phyloP scores from a whole-genome alignment of 2,797 vertebrate genomes.

The Sciurus vulgaris region DNA sequence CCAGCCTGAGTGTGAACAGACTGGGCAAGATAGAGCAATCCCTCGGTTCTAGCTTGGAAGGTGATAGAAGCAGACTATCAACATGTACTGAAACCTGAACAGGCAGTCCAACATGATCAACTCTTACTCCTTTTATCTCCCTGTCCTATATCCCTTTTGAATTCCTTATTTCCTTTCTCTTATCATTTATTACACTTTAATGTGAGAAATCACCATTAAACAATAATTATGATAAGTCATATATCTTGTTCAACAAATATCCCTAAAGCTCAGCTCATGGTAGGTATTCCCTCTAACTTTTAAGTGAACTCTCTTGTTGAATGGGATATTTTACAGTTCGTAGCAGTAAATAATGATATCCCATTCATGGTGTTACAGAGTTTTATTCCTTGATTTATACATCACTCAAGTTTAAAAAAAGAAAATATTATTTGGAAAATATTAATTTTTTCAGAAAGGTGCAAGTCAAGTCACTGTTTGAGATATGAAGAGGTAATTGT shows the following conservation, averaged over 20 bases:
- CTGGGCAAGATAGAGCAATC: neutral
- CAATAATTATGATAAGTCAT: neutral
- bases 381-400: slow-evolving; percentile 47
- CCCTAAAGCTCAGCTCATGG: neutral
- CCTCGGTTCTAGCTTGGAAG: neutral
- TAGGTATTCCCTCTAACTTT: neutral
- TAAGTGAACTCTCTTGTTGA: neutral
- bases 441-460: slow-evolving; percentile 61
- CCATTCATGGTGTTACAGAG: neutral
- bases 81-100: fast-evolving
- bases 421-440: slow-evolving; percentile 64
- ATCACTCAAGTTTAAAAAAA: slow-evolving; percentile 57
- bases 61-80: neutral
- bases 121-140: neutral
- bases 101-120: neutral
- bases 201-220: slow-evolving; percentile 34
- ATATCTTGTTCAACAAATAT: neutral
- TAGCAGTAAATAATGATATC: neutral
- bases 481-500: slow-evolving; percentile 73
- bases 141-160: neutral
- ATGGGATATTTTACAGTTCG: neutral
- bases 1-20: neutral
- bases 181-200: neutral
- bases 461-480: slow-evolving; percentile 68
- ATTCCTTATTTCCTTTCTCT: neutral